Base-by-base conservation (phyloP, 2,888 invertebrate species). In the Leptopterna dolabrata region DNA sequence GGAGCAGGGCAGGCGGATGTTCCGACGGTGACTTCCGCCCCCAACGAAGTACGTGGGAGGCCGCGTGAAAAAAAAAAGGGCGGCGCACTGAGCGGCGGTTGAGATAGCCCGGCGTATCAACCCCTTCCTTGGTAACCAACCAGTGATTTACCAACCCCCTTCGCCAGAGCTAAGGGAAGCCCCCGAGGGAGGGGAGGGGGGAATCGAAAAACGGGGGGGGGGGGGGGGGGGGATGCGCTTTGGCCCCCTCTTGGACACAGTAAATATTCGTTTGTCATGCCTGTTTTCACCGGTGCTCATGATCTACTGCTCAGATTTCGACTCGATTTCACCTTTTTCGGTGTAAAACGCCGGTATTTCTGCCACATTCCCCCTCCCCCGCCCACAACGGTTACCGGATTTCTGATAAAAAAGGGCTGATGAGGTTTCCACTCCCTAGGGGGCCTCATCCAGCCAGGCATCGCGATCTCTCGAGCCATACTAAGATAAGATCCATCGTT, bases 241-340 rank as follows among this genome's bases (percentile, higher is more conserved):
- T 24, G 16, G 1, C 2, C 27, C 24, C 30, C 27, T n/a, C 55
- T 27, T 81, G 81, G 51, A 55, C 55, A 81, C 81, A 81, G 81
- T 81, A 81, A 81, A 81, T 81, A 81, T 81, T 81, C 81, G 81
- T 81, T 55, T 81, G 81, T 81, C 81, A 81, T 16, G 81, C 47
- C 55, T 81, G 81, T 81, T 81, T 81, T 81, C 81, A 51, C 80
- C n/a, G 27, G 43, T 9, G 27, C 55, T 14, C 51, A 30, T 81
- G 81, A 81, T 81, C 81, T 81, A 81, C 81, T 51, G 81, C 81
- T 30, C 81, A 16, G 81, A 81, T 81, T 81, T 81, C 36, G 19
- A 29, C 24, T 36, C 73, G 14, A 36, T 73, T 73, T 73, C 29
- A 16, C 16, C 16, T 47, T 13, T 47, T 47, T 47, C 16, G 16